phyloP scores from a whole-genome alignment of 2,888 invertebrate genomes.

The Pristionchus arcanus region DNA sequence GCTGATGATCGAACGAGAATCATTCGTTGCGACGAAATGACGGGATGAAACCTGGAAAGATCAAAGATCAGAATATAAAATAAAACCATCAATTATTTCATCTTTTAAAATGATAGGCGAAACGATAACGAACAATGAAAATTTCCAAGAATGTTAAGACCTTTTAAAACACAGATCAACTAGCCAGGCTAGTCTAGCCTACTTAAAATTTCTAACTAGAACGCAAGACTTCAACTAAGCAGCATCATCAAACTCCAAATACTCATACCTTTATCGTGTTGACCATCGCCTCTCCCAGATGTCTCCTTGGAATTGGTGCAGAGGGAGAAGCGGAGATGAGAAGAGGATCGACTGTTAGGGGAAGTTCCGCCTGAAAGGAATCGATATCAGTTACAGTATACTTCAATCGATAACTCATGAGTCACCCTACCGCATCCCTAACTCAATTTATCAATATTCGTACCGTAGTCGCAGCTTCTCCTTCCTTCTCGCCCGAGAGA shows the following conservation, averaged over 20 bases:
- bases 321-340: constrained; percentile 85
- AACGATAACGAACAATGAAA: too few relatives aligned
- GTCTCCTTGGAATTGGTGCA: constrained; percentile 85
- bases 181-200: too few relatives aligned
- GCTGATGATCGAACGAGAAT: constrained; percentile 95
- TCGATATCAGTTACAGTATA: not conserved
- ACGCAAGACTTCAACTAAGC: not conserved
- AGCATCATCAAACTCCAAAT: constrained; percentile 6
- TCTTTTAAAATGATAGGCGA: too few relatives aligned
- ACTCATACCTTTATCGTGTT: constrained; percentile 91
- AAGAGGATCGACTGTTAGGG: constrained; percentile 95
- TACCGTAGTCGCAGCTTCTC: constrained; percentile 50
- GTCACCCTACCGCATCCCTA: not conserved
- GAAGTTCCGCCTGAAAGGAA: constrained; percentile 86
- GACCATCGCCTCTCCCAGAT: constrained; percentile 97
- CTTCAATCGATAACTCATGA: not conserved
- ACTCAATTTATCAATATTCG: not conserved
- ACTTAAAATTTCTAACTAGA: too few relatives aligned
- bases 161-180: too few relatives aligned
- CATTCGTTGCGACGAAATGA: constrained; percentile 98
- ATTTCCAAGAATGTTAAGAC: too few relatives aligned
- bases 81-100: not conserved
- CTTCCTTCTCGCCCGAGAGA: constrained; percentile 58
- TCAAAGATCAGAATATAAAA: not conserved
- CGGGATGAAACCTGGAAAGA: constrained; percentile 12